Base-by-base conservation (phyloP, 2,888 invertebrate species). In the Papilio gigon region DNA sequence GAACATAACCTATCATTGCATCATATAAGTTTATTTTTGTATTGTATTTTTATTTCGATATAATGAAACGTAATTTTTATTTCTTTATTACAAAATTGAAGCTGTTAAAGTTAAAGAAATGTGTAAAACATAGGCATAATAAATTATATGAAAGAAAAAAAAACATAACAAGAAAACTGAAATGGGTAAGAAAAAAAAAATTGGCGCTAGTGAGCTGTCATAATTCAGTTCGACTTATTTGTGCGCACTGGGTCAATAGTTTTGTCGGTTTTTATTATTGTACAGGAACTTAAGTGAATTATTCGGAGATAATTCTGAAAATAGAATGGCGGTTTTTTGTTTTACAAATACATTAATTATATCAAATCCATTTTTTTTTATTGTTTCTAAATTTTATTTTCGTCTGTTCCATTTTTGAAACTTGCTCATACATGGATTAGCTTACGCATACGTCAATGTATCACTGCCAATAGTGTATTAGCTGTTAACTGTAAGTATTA, bases 1-100 rank as follows among this genome's bases (percentile, higher is more conserved):
- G 5, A 14, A 14, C 12, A 11, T 47, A 11, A 12, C 22, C 4
- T 47, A 3, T 47, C 14, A 5, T 27, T 50, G 25, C 25, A 53
- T 25, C 8, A 27, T 14, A 11, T 25, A 53, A 37, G 9, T 37
- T 4, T 37, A 37, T 37, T 27, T 42, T 42, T 42, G 17, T 17
- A n/a, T 30, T 53, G n/a, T 53, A n/a, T 53, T 53, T 30, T 30
- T n/a, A 30, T 27, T n/a, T 30, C 30, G 17, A 27, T 53, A 30
- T n/a, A 53, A 30, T 53, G 9, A 53, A 53, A 53, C 4, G 30
- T 30, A 2, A 8, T 53, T 53, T 53, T 53, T 25, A 53, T 53
- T 53, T 53, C 53, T 53, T 53, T 53, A 53, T 53, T 53, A 53
- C 53, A 53, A 53, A 53, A 53, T 53, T 53, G 30, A 30, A n/a